phyloP scores from a whole-genome alignment of 2,797 vertebrate species.

The Poliocrania exsul region DNA sequence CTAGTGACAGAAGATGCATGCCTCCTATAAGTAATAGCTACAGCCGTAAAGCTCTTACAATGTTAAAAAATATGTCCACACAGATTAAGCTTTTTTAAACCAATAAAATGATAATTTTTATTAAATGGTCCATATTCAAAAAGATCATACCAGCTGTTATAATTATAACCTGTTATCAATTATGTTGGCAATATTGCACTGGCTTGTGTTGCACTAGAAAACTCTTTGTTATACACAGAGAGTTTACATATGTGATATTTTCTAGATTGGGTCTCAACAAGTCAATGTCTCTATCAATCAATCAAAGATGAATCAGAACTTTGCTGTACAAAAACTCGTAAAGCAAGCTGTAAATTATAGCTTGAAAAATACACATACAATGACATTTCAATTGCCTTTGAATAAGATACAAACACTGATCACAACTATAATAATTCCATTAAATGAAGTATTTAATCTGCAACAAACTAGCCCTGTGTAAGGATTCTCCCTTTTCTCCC shows the following conservation, averaged over 20 bases:
- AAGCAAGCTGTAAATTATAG: not conserved
- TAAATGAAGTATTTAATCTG: not conserved
- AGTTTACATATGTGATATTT: not conserved
- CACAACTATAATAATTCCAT: not conserved
- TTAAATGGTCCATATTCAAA: not conserved
- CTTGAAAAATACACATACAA: not conserved
- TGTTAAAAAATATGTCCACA: not conserved
- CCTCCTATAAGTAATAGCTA: not conserved
- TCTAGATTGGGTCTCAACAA: not conserved
- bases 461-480: not conserved
- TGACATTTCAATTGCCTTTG: not conserved
- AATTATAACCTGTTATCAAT: not conserved
- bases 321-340: not conserved
- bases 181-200: not conserved
- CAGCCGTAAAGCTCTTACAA: not conserved
- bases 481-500: not conserved
- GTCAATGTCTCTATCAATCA: not conserved
- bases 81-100: not conserved
- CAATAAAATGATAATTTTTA: not conserved
- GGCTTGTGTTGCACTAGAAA: not conserved
- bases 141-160: not conserved
- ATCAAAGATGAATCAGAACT: not conserved
- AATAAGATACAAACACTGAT: not conserved
- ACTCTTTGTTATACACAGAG: not conserved
- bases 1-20: not conserved